A percentile compares a stretch with the other conserved stretches of the same genome.
phyloP scores from a whole-genome alignment of 2,113 vertebrate species.

The Delphinus delphis region DNA sequence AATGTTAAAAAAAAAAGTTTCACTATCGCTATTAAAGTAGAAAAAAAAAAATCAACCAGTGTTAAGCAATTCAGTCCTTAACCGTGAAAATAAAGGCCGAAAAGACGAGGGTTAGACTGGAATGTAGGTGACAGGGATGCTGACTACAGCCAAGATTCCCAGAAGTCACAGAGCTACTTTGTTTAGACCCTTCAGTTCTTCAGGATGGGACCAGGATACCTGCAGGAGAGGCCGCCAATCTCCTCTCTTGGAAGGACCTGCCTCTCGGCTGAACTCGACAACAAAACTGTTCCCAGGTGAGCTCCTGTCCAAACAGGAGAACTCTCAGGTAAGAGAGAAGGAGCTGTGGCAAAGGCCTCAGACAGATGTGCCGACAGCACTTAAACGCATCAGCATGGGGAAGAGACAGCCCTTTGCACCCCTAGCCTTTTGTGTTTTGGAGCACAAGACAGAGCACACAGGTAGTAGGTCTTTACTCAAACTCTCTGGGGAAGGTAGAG shows the following conservation, averaged over 20 bases:
- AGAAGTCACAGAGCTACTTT: background rate
- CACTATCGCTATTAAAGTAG: too few relatives aligned
- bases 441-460: background rate
- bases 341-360: background rate
- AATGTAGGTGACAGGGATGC: background rate
- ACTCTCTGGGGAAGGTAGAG: background rate
- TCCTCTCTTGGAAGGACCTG: background rate
- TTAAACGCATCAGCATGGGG: background rate
- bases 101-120: background rate
- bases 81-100: background rate
- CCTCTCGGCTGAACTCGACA: slow-evolving; percentile 1
- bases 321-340: background rate
- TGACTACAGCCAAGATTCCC: background rate
- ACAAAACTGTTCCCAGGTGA: background rate
- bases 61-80: background rate
- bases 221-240: background rate
- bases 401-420: background rate
- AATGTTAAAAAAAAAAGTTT: background rate
- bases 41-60: background rate
- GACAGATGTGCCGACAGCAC: background rate
- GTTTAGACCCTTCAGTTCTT: background rate
- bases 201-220: background rate
- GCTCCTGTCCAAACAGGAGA: background rate
- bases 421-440: background rate
- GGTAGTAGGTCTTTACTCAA: background rate